phyloP scores from a whole-genome alignment of 2,113 vertebrate species.

The Mobula hypostoma region DNA sequence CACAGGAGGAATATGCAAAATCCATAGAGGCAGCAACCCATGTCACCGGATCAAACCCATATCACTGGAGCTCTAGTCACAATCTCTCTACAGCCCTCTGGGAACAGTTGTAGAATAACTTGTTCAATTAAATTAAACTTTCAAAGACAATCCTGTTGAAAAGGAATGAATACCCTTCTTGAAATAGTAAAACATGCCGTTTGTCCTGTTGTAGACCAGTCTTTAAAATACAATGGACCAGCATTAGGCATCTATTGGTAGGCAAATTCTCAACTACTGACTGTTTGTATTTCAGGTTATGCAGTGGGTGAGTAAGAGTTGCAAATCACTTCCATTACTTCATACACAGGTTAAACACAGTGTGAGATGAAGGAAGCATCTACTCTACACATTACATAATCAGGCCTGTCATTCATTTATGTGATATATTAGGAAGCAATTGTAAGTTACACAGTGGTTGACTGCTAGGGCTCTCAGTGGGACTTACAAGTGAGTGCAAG shows the following conservation, averaged over 20 bases:
- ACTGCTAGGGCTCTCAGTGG: not conserved
- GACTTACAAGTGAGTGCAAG: not conserved
- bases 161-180: not conserved
- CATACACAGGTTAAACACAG: not conserved
- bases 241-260: not conserved
- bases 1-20: too few species aligned
- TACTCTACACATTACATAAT: not conserved
- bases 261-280: not conserved
- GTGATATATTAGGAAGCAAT: not conserved
- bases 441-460: not conserved
- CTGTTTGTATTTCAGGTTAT: not conserved
- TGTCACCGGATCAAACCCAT: too few species aligned
- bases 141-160: not conserved
- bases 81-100: too few species aligned
- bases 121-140: not conserved
- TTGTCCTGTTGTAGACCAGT: not conserved
- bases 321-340: not conserved
- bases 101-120: not conserved
- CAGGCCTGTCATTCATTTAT: not conserved
- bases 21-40: too few species aligned
- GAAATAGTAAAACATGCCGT: not conserved
- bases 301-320: not conserved
- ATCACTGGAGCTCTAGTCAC: too few species aligned
- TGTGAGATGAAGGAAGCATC: not conserved
- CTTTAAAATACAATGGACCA: not conserved